Percentiles rank a stretch among this genome's conserved stretches.
Conservation (phyloP, 2,113 vertebrate species). For the Pogona vitticeps region DNA sequence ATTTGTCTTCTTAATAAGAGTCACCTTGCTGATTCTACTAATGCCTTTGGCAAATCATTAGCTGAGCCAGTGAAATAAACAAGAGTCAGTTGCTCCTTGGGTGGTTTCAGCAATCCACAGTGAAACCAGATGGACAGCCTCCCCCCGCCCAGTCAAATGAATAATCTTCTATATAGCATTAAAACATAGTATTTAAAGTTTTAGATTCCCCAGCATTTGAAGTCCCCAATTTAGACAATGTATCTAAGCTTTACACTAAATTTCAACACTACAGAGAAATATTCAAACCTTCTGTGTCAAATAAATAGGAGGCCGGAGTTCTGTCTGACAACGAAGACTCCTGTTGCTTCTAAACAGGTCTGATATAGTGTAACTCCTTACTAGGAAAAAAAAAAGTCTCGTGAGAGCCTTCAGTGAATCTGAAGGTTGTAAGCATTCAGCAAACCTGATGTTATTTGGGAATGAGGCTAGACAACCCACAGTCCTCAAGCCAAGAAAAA, state of each 20-base stretch:
- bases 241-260: background rate
- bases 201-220: background rate
- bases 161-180: conserved; percentile 34
- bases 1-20: conserved; percentile 62
- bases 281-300: background rate
- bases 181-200: conserved; percentile 3
- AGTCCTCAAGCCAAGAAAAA: background rate
- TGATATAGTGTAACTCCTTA: fast-evolving
- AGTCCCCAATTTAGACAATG: conserved; percentile 12
- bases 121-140: conserved; percentile 18
- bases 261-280: background rate
- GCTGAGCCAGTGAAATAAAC: conserved; percentile 38
- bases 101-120: conserved; percentile 17
- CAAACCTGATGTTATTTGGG: background rate
- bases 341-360: background rate
- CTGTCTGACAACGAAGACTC: background rate
- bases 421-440: background rate
- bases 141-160: conserved; percentile 6
- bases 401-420: background rate
- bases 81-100: conserved; percentile 48
- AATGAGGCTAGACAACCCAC: background rate
- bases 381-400: background rate
- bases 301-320: background rate
- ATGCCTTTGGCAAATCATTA: conserved; percentile 37
- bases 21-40: conserved; percentile 54